Evolutionary conservation across 2,888 invertebrate genomes (phyloP).

Genomic region (Anthophora plumipes): DNA sequence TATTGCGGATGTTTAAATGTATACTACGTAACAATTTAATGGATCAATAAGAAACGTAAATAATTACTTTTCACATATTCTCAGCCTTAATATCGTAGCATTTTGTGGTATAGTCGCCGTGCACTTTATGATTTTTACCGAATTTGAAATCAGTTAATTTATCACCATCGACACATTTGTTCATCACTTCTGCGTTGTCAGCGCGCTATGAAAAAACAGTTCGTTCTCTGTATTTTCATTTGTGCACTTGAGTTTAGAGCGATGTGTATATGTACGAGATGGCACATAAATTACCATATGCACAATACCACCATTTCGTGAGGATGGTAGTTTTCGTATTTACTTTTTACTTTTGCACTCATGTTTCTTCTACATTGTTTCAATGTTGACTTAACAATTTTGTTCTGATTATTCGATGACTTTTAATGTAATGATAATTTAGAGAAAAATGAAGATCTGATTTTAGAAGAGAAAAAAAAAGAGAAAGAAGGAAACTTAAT

Average conservation of each 20-base stretch:
- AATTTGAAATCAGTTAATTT: constrained; percentile 11
- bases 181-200: constrained; percentile 25
- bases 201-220: constrained; percentile 19
- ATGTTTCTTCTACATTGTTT: constrained; percentile 25
- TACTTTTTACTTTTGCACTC: constrained; percentile 38
- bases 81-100: constrained; percentile 69
- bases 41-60: constrained; percentile 61
- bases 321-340: constrained; percentile 24
- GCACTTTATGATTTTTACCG: constrained; percentile 27
- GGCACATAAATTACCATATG: constrained; percentile 50
- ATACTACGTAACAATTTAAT: constrained; percentile 65
- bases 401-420: constrained; percentile 28
- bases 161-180: constrained; percentile 35
- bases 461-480: not conserved
- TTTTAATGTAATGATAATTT: constrained; percentile 17
- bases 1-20: constrained; percentile 62
- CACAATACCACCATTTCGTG: constrained; percentile 24
- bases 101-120: constrained; percentile 56
- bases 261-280: constrained; percentile 39
- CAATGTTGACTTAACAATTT: constrained; percentile 18
- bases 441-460: not conserved
- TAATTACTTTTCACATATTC: constrained; percentile 63
- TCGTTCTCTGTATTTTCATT: constrained; percentile 4
- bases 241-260: constrained; percentile 30
- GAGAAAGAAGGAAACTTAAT: constrained; percentile 19